These are phyloP conservation scores for Eciton burchellii DNA, from an alignment of 1,140 invertebrate genomes.

Conservation along the genomic window DNA sequence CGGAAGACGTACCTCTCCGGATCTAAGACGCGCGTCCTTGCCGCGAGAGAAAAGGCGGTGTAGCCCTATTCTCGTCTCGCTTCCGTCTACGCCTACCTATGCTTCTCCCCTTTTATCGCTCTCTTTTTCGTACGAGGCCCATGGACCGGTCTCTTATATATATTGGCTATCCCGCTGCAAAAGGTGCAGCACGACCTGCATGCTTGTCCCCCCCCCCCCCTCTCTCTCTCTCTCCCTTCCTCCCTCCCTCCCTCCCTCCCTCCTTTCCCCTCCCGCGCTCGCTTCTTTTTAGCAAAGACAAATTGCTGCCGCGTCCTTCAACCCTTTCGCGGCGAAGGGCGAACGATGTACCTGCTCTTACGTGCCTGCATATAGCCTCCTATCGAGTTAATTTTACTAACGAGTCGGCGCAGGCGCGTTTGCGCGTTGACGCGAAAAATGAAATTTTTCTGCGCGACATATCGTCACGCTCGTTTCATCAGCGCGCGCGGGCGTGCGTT, in stretches of 20 bases:
- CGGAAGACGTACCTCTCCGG: conserved; percentile 17
- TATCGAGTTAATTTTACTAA: conserved; percentile 17
- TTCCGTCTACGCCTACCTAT: conserved; percentile 50
- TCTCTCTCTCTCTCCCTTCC: background rate
- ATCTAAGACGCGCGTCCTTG: conserved; percentile 70
- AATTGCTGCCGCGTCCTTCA: conserved; percentile 65
- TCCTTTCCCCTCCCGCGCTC: too few species aligned
- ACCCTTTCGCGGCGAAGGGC: conserved; percentile 57
- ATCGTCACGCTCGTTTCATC: background rate
- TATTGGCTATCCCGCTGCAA: conserved; percentile 27
- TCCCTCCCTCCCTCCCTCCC: conserved; percentile 11
- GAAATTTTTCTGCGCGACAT: too few species aligned
- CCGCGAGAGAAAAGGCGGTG: conserved; percentile 76
- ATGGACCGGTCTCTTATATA: conserved; percentile 33
- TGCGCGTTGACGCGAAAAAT: background rate
- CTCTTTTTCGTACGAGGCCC: conserved; percentile 47
- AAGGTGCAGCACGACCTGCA: conserved; percentile 31
- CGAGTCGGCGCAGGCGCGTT: background rate
- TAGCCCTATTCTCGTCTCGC: conserved; percentile 48
- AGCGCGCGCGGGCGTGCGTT: too few species aligned
- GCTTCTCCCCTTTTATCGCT: conserved; percentile 38
- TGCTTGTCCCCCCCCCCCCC: background rate
- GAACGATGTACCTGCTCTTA: conserved; percentile 24
- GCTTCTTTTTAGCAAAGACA: conserved; percentile 63
- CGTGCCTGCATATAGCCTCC: background rate